These are phyloP conservation scores for Micromys minutus DNA, from an alignment of 2,113 vertebrate genomes.

Conservation along the genomic window DNA sequence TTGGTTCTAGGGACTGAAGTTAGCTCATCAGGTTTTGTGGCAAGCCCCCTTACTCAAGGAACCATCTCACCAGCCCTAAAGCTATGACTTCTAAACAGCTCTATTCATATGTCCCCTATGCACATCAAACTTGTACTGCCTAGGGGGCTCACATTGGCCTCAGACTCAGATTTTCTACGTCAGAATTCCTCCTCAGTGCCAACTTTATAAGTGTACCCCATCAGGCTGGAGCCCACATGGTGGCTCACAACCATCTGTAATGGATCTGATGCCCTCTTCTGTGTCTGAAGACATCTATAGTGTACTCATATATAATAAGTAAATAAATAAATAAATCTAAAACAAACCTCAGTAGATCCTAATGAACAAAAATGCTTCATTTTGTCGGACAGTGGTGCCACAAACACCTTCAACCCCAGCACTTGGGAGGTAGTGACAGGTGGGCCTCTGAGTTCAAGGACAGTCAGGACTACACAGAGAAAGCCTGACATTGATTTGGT, in stretches of 20 bases:
- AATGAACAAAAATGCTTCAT: background rate
- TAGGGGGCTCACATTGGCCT: too few species aligned
- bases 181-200: too few species aligned
- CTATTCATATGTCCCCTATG: background rate
- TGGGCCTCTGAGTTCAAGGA: background rate
- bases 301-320: too few species aligned
- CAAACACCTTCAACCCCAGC: background rate
- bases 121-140: background rate
- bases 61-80: background rate
- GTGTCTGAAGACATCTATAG: too few species aligned
- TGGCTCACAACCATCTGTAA: too few species aligned
- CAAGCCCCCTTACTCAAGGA: background rate
- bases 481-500: background rate
- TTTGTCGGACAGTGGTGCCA: background rate
- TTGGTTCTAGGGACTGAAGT: background rate
- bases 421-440: background rate
- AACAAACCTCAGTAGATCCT: background rate
- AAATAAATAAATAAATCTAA: too few species aligned
- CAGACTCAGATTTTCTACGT: too few species aligned
- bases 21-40: background rate
- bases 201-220: too few species aligned
- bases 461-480: background rate
- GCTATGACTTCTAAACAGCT: background rate
- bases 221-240: too few species aligned
- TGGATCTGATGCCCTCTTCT: too few species aligned